A percentile compares a stretch with the other conserved stretches of the same genome.
Conservation (phyloP, 2,888 invertebrate genomes). For the Exephanes ischioxanthus region DNA sequence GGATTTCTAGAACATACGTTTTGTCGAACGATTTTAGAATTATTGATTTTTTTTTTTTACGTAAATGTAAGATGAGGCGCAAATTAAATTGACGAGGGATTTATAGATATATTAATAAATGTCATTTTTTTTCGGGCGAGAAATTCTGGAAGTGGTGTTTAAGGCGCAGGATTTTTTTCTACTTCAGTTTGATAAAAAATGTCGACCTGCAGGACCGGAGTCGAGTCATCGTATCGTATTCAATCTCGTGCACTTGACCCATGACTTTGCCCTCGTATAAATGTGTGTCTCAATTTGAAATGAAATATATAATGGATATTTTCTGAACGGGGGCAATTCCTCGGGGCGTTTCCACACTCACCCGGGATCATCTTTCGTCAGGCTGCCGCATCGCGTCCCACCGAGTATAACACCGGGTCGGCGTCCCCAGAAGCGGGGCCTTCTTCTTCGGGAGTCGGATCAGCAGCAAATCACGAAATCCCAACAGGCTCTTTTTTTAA, state of each 20-base stretch:
- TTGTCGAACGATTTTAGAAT: not conserved
- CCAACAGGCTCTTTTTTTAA: slow-evolving; percentile 24
- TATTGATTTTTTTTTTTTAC: not conserved
- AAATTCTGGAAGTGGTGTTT: not conserved
- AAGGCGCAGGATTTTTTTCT: too few relatives aligned
- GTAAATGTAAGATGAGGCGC: too few relatives aligned
- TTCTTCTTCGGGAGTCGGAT: slow-evolving; percentile 55
- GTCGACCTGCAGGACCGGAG: not conserved
- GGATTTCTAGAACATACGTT: too few relatives aligned
- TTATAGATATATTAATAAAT: too few relatives aligned
- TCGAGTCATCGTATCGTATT: not conserved
- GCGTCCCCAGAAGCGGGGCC: not conserved
- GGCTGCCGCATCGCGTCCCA: slow-evolving; percentile 13
- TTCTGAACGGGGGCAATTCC: slow-evolving; percentile 38
- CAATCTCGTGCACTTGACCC: not conserved
- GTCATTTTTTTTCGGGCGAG: too few relatives aligned
- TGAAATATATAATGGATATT: slow-evolving; percentile 27
- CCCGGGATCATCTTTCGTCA: slow-evolving; percentile 68
- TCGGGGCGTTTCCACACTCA: slow-evolving; percentile 49
- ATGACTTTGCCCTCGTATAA: not conserved
- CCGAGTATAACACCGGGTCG: slow-evolving; percentile 2
- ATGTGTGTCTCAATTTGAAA: slow-evolving; percentile 10
- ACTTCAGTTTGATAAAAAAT: not conserved
- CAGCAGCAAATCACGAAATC: slow-evolving; percentile 66
- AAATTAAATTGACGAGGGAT: too few relatives aligned